Conservation (phyloP, 2,888 invertebrate genomes). For the Sipunculus nudus region DNA sequence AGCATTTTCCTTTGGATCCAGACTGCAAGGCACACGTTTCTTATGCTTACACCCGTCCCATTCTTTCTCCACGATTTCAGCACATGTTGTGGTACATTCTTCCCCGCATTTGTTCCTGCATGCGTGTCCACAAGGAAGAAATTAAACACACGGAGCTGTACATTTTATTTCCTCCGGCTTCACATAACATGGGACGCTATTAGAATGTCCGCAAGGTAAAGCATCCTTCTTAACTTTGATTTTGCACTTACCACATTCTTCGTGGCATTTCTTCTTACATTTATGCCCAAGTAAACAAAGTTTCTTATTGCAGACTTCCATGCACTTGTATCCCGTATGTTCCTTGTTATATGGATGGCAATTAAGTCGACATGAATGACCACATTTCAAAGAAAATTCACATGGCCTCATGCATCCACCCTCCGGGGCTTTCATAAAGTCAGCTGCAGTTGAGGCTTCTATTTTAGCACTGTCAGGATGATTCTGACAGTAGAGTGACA, state of each 20-base stretch:
- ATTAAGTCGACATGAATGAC: conserved; percentile 73
- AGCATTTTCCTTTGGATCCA: conserved; percentile 62
- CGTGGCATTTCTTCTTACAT: conserved; percentile 36
- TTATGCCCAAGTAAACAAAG: conserved; percentile 38
- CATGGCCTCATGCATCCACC: conserved; percentile 74
- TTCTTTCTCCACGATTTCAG: too few relatives aligned
- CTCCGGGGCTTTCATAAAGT: conserved; percentile 49
- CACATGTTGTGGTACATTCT: too few relatives aligned
- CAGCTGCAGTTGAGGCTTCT: conserved; percentile 3
- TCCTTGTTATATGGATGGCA: conserved; percentile 74
- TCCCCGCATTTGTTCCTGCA: conserved; percentile 67
- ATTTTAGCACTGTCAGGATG: conserved; percentile 41
- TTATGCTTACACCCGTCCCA: too few relatives aligned
- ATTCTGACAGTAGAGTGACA: conserved; percentile 48
- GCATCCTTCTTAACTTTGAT: conserved; percentile 42
- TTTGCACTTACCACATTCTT: conserved; percentile 46
- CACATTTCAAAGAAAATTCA: conserved; percentile 70
- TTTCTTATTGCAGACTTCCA: conserved; percentile 40
- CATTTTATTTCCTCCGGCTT: conserved; percentile 45
- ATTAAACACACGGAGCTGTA: conserved; percentile 40
- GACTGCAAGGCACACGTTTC: too few relatives aligned
- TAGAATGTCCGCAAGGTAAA: conserved; percentile 49
- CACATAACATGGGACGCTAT: conserved; percentile 44
- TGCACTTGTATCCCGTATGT: conserved; percentile 67
- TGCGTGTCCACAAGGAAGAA: conserved; percentile 70